Evolutionary conservation across 2,888 invertebrate genomes (phyloP), one percentile per base, ranked within the genome.

Genomic region (Cheiracanthium punctorium): DNA sequence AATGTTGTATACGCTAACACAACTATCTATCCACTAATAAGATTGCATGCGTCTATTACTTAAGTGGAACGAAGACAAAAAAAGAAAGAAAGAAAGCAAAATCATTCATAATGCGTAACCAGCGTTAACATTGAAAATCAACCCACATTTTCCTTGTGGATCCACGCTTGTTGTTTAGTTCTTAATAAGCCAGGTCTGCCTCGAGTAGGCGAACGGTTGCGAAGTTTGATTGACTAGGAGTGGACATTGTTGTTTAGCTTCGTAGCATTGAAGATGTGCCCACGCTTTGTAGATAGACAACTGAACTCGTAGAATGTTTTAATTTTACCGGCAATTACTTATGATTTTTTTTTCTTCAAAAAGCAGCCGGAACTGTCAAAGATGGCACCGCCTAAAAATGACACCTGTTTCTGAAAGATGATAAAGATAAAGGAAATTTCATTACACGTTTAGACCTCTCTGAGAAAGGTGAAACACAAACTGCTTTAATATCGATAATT

Each of bases 131-230:
- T 17, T 17, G 43, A 17, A 2, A 48, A 17, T 10, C 43, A 17
- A 17, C 43, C 43, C 43, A 48, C 43, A 10, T 17, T 48, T 48
- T 17, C 17, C 43, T 14, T 17, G 43, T 7, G 10, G 10, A 10
- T 10, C 10, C 17, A 17, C 10, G 17, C 17, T 10, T 17, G 12
- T 48, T 48, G 43, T 48, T 17, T 17, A 48, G 14, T 48, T n/a
- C 43, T 48, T 48, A 10, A 48, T 48, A 48, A 10, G 43, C 17
- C 43, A 48, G 17, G 43, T 48, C 14, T 24, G 58, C 24, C 1
- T 2, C 20, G 58, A 12, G 82, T 75, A 69, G 82, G 82, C 58
- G 82, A 82, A n/a, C 29, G 14, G 74, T 48, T 77, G 48, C 48
- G 41, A 10, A 7, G 28, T 30, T 70, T 70, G 75, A 75, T 75